Conservation (phyloP, 2,797 vertebrate genomes). For the Leuciscus waleckii region DNA sequence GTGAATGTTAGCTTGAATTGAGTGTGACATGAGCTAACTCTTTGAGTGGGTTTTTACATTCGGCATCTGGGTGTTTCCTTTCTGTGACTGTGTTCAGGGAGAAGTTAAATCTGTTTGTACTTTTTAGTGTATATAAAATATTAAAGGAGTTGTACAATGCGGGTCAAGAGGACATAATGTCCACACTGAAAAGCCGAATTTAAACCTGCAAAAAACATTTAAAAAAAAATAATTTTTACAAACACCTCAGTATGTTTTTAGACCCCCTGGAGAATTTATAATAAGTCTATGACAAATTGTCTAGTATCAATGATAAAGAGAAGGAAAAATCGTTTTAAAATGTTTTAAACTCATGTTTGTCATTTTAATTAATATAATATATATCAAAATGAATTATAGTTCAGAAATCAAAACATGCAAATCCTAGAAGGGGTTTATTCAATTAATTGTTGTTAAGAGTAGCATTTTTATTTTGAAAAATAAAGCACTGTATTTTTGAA, state of each 20-base stretch:
- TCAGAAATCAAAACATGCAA: background rate
- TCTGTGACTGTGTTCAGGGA: background rate
- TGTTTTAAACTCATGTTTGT: background rate
- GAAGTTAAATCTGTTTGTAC: background rate
- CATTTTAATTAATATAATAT: background rate
- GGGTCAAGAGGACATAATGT: background rate
- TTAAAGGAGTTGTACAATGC: background rate
- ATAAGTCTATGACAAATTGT: background rate
- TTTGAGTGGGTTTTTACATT: conserved; percentile 49
- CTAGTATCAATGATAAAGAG: background rate
- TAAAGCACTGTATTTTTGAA: background rate
- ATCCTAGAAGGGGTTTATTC: background rate
- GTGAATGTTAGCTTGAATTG: conserved; percentile 41
- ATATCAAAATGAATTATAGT: background rate
- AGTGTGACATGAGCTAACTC: conserved; percentile 46
- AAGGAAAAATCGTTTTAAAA: background rate
- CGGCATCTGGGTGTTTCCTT: background rate
- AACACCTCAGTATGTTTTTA: background rate
- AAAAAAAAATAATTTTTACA: background rate
- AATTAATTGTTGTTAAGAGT: background rate
- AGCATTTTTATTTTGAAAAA: background rate
- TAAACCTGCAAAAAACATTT: background rate
- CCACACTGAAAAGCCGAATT: background rate
- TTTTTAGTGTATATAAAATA: conserved; percentile 1
- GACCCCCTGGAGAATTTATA: background rate